Conservation (phyloP, 2,888 invertebrate species). For the Himalopsyche anomala region DNA sequence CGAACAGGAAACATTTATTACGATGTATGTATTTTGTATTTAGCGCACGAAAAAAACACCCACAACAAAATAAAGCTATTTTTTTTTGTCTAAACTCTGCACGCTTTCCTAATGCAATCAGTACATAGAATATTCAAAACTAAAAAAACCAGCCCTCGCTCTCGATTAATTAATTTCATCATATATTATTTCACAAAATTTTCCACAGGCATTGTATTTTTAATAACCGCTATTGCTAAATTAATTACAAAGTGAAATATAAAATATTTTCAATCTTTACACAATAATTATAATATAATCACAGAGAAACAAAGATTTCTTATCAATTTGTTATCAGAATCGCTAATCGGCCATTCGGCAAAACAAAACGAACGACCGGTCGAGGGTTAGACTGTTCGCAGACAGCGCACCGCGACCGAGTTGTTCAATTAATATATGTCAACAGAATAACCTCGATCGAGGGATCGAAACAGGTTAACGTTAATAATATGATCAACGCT, state of each 20-base stretch:
- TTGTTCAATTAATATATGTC: too few relatives aligned
- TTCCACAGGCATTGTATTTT: conserved; percentile 2
- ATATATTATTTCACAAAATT: conserved; percentile 28
- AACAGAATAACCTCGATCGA: too few relatives aligned
- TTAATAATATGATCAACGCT: too few relatives aligned
- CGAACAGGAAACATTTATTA: not conserved
- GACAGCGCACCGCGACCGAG: too few relatives aligned
- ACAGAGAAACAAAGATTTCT: conserved; percentile 40
- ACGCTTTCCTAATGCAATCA: conserved; percentile 11
- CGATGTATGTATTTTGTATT: conserved; percentile 15
- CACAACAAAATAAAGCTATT: not conserved
- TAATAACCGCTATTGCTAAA: not conserved
- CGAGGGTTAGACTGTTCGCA: too few relatives aligned
- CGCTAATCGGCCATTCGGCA: not conserved
- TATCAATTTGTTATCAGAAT: conserved; percentile 20
- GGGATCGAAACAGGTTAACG: too few relatives aligned
- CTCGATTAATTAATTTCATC: not conserved
- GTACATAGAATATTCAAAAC: not conserved
- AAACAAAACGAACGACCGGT: not conserved
- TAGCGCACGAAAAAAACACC: not conserved
- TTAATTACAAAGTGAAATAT: conserved; percentile 7
- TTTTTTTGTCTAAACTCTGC: not conserved
- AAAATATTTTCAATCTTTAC: conserved; percentile 36
- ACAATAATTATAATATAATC: conserved; percentile 32
- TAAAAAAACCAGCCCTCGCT: not conserved